These are phyloP conservation scores for Prolemur simus DNA, from an alignment of 2,113 vertebrate species.

Conservation along the genomic window DNA sequence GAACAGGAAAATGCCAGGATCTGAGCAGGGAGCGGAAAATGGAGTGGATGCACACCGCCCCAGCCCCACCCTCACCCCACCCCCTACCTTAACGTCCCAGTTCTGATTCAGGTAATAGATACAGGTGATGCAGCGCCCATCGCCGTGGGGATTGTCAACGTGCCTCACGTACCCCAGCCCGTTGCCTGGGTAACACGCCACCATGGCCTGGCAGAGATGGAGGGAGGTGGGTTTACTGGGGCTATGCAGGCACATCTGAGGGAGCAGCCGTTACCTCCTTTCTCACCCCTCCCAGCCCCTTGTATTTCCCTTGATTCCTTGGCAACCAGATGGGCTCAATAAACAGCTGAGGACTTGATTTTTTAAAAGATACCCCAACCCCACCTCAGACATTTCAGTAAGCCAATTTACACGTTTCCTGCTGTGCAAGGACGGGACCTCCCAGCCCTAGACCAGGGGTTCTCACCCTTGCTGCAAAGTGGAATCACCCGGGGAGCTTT, in stretches of 20 bases:
- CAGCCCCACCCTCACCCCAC: not conserved
- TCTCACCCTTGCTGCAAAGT: not conserved
- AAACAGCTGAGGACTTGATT: not conserved
- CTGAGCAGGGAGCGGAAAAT: not conserved
- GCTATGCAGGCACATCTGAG: not conserved
- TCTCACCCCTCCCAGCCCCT: not conserved
- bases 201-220: constrained; percentile 90
- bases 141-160: constrained; percentile 94
- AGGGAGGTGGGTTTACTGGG: constrained; percentile 23
- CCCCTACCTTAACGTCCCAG: constrained; percentile 91
- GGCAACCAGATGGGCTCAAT: not conserved
- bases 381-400: not conserved
- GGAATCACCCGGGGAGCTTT: not conserved
- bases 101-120: constrained; percentile 97
- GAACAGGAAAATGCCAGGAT: not conserved
- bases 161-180: constrained; percentile 93
- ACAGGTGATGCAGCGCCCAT: constrained; percentile 94
- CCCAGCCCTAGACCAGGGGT: not conserved
- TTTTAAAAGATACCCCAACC: not conserved
- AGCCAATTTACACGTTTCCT: not conserved
- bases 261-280: not conserved
- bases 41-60: not conserved
- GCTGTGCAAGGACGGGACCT: not conserved
- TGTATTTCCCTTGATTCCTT: not conserved
- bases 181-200: constrained; percentile 94